Base-by-base conservation (phyloP, 92 coral and sea anemone genomes). In the Epizoanthus stellaris region DNA sequence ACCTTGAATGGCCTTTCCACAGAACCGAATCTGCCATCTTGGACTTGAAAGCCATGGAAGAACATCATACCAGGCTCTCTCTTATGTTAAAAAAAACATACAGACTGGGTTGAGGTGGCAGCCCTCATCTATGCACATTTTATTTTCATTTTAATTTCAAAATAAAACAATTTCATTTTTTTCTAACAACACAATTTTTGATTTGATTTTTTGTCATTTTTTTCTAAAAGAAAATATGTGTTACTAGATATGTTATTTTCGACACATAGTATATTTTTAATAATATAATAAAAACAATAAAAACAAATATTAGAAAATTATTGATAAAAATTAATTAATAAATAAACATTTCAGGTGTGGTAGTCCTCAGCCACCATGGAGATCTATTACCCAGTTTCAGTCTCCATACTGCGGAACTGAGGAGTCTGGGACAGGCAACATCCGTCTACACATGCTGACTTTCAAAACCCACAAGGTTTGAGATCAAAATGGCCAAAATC, bases 21-120 rank as follows among this genome's bases (percentile, higher is more conserved):
- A 34, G 72, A 67, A 34, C 72, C 47, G 72, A 20, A 67, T 67
- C 45, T 39, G 72, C 72, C 72, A 67, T 67, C 72, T 67, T 67
- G 75, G 75, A 70, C 25, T 14, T 23, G 42, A 70, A 39, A 70
- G 2, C 36, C 36, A 30, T 30, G 36, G 2, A 30, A 30, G 36
- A 1, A 30, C 36, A 30, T 1, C 52, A 19, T 14, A 20, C 21
- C 75, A 20, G 52, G 25, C 36, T 70, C 75, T 70, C 75, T 70
- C 75, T 6, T 70, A 36, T 70, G 42, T 45, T 23, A 14, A 70
- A 70, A 70, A 70, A 70, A 30, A 10, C 43, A 70, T 70, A 42
- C 75, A 23, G n/a, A 70, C 75, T 70, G 36, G 36, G 30, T 5
- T 45, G 6, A 45, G 75, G 56, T 70, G 75, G 75, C 75, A 70